A percentile compares a stretch with the other conserved stretches of the same genome.
Evolutionary conservation across 1,140 invertebrate species (phyloP).

Genomic region (Phortica variegata): DNA sequence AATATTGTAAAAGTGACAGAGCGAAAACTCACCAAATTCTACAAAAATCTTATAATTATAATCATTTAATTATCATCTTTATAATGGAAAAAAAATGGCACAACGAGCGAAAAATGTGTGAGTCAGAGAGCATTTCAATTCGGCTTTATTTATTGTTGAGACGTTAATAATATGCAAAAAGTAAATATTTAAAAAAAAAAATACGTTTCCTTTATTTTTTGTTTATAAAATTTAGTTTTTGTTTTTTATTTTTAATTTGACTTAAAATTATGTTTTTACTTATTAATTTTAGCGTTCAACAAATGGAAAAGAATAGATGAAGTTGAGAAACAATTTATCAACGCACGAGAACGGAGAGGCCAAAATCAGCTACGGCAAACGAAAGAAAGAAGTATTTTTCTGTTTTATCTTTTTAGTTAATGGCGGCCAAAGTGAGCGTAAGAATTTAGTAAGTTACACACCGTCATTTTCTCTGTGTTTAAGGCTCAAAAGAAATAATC

Average conservation of each 20-base stretch:
- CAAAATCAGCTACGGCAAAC: too few relatives aligned
- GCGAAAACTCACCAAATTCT: slow-evolving; percentile 51
- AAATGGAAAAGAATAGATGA: too few relatives aligned
- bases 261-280: background rate
- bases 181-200: slow-evolving; percentile 33
- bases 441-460: slow-evolving; percentile 31
- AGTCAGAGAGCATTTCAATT: background rate
- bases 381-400: too few relatives aligned
- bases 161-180: slow-evolving; percentile 27
- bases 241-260: slow-evolving; percentile 8
- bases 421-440: slow-evolving; percentile 28
- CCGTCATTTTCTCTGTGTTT: slow-evolving; percentile 21
- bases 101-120: slow-evolving; percentile 36
- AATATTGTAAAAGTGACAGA: slow-evolving; percentile 26
- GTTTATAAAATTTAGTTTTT: slow-evolving; percentile 14
- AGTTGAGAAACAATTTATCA: too few relatives aligned
- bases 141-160: too few relatives aligned
- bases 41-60: slow-evolving; percentile 28
- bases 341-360: too few relatives aligned
- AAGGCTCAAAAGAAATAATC: too few relatives aligned
- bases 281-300: too few relatives aligned
- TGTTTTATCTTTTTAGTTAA: too few relatives aligned
- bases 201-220: slow-evolving; percentile 18
- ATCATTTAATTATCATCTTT: slow-evolving; percentile 41
- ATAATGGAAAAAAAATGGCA: slow-evolving; percentile 45